These are phyloP conservation scores for Triplophysa dalaica DNA, from an alignment of 2,113 vertebrate species.

Conservation along the genomic window DNA sequence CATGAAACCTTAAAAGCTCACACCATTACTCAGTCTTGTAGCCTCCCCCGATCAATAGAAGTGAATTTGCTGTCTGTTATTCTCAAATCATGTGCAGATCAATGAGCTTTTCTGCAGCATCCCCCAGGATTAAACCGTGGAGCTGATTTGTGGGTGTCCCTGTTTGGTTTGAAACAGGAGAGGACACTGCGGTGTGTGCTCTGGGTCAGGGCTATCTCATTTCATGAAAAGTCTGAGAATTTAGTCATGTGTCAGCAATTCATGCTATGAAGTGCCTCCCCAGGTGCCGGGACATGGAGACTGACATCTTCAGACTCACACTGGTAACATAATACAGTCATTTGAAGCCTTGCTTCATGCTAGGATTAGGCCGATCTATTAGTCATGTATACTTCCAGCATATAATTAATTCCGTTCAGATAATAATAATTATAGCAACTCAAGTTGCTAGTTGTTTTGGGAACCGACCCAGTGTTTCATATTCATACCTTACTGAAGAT, in stretches of 20 bases:
- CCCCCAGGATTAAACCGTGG: background rate
- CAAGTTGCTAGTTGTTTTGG: background rate
- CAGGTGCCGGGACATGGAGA: background rate
- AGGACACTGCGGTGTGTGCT: conserved; percentile 1
- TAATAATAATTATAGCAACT: background rate
- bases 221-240: conserved; percentile 2
- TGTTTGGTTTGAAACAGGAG: conserved; percentile 10
- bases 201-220: conserved; percentile 11
- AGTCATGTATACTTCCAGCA: conserved; percentile 25
- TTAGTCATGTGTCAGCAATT: conserved; percentile 22
- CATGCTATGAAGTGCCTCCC: background rate
- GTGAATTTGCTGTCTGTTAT: conserved; percentile 4
- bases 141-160: conserved; percentile 12
- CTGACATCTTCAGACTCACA: background rate
- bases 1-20: background rate
- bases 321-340: conserved; percentile 14
- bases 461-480: background rate
- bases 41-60: background rate
- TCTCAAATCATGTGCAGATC: conserved; percentile 14
- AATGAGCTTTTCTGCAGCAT: conserved; percentile 16
- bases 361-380: background rate
- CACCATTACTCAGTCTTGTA: conserved; percentile 2
- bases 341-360: conserved; percentile 7
- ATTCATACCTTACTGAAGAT: background rate
- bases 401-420: background rate